Percentiles rank a stretch among this genome's conserved stretches.
These are phyloP conservation scores for Sakesphorus luctuosus DNA, from an alignment of 2,113 vertebrate species.

Conservation along the genomic window DNA sequence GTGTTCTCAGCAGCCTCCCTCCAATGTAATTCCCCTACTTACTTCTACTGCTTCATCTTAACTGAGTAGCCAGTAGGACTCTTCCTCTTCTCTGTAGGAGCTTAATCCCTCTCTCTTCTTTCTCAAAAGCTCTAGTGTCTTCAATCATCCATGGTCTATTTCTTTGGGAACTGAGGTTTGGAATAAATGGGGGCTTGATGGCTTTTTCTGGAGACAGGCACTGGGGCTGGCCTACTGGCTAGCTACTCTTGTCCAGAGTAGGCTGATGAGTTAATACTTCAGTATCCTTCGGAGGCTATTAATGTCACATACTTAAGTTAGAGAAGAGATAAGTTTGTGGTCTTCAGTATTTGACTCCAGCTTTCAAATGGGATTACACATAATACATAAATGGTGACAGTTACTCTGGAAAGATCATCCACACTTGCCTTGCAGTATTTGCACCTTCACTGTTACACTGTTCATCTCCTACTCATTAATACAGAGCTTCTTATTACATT, in stretches of 20 bases:
- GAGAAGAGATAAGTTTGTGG: not conserved
- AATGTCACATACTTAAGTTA: not conserved
- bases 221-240: not conserved
- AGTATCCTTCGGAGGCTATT: not conserved
- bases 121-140: not conserved
- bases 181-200: not conserved
- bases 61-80: not conserved
- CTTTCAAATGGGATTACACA: not conserved
- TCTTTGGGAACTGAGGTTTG: not conserved
- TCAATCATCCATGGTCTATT: not conserved
- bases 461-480: not conserved
- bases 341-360: not conserved
- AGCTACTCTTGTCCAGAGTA: not conserved
- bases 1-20: not conserved
- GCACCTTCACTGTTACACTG: not conserved
- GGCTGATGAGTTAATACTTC: not conserved
- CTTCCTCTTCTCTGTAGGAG: not conserved
- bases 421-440: not conserved
- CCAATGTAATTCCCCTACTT: not conserved
- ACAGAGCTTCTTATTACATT: not conserved
- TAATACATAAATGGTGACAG: not conserved
- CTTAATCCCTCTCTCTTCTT: not conserved
- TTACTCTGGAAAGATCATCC: not conserved
- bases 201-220: not conserved
- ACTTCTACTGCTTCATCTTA: not conserved